Evolutionary conservation across 1,140 invertebrate species (phyloP).

Genomic region (Plutomurus gul): DNA sequence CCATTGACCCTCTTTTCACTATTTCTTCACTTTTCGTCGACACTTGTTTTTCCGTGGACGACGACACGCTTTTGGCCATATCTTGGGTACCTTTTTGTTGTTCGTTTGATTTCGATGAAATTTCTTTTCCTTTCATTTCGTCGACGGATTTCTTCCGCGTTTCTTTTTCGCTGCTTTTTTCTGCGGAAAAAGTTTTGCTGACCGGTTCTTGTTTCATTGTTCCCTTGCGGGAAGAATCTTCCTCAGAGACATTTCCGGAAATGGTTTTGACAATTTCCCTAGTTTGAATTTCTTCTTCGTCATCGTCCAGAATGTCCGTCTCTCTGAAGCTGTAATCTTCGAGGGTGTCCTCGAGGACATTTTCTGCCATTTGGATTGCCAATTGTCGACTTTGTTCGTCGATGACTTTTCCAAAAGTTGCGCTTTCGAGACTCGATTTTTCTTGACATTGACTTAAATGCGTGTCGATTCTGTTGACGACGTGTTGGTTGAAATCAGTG

Average conservation of each 20-base stretch:
- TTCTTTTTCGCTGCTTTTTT: too few relatives aligned
- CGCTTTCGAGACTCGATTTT: not conserved
- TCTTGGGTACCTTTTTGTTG: not conserved
- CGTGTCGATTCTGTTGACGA: not conserved
- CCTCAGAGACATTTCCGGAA: too few relatives aligned
- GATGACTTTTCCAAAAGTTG: not conserved
- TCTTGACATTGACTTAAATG: not conserved
- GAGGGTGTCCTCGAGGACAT: not conserved
- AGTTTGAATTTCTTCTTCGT: not conserved
- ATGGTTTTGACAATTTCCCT: not conserved
- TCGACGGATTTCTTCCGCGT: too few relatives aligned
- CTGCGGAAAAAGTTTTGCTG: too few relatives aligned
- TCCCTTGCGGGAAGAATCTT: too few relatives aligned
- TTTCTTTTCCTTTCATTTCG: not conserved
- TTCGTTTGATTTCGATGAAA: not conserved
- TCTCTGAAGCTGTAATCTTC: constrained; percentile 1
- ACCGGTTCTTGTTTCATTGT: not conserved
- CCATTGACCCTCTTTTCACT: too few relatives aligned
- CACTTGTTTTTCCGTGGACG: too few relatives aligned
- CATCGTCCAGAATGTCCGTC: not conserved
- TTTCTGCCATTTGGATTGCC: not conserved
- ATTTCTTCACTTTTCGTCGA: too few relatives aligned
- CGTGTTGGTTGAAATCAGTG: not conserved
- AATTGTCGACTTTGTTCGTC: not conserved
- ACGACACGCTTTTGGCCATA: too few relatives aligned